Evolutionary conservation across 2,888 invertebrate genomes (phyloP).

Genomic region (Polydrusus tereticollis): DNA sequence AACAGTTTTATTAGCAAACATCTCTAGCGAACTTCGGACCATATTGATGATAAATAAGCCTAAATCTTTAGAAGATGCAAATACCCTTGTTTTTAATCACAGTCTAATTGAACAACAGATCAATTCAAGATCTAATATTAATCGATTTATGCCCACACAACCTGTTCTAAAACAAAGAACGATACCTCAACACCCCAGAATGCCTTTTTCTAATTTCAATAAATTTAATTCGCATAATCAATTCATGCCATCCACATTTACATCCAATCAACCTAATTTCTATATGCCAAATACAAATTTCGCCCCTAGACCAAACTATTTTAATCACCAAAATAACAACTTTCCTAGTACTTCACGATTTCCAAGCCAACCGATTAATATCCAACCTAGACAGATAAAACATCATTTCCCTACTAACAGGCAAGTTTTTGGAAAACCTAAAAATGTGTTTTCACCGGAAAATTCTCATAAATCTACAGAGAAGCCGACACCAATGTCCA

Average conservation of each 20-base stretch:
- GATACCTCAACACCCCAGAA: neutral
- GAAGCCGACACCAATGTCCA: constrained; percentile 27
- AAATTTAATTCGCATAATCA: constrained; percentile 4
- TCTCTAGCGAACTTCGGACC: constrained; percentile 1
- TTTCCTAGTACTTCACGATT: neutral
- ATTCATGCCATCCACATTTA: neutral
- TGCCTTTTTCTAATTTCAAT: neutral
- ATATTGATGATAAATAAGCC: constrained; percentile 19
- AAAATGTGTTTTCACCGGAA: constrained; percentile 35
- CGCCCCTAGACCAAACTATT: neutral
- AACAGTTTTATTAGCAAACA: constrained; percentile 17
- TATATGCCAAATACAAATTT: neutral
- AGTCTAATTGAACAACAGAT: constrained; percentile 21
- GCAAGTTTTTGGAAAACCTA: constrained; percentile 39
- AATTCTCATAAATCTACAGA: constrained; percentile 35
- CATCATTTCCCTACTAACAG: constrained; percentile 12
- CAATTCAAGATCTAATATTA: neutral
- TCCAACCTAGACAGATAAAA: constrained; percentile 35
- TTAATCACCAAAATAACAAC: neutral
- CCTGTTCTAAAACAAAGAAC: neutral
- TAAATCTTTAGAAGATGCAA: constrained; percentile 2
- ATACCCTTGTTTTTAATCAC: neutral
- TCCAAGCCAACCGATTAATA: constrained; percentile 42
- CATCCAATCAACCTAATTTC: neutral
- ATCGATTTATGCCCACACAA: too few relatives aligned